Evolutionary conservation across 2,888 invertebrate genomes (phyloP), one percentile per base, ranked within the genome.

Genomic region (Ephialtes manifestator): DNA sequence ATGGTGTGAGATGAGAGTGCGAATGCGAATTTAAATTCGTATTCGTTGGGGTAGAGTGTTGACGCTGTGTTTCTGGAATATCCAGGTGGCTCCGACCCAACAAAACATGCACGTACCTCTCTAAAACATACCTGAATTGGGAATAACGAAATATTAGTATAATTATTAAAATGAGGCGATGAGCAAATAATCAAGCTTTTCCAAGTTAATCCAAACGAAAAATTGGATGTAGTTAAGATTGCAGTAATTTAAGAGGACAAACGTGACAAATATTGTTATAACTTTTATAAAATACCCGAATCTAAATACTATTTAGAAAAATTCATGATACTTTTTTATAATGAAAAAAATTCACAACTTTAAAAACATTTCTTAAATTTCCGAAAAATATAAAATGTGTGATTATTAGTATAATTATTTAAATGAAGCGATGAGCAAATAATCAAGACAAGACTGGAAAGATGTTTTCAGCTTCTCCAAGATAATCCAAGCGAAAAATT

Each of bases 81-180:
- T 96, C 95, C 71, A 98, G 95, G 94, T 98, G 98, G 60, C 97
- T 97, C 84, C 97, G 96, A 0, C 98, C 98, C 79, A 98, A 95
- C 74, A 99, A 94, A 80, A 98, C 97, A 89, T 96, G 96, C 48
- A 99, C 98, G 94, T 99, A 99, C 58, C 98, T 96, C 90, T 98
- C 99, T 88, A 99, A 94, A 55, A 99, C 98, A 94, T 99, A 99
- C 94, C 94, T 94, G 65, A 10, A n/a, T 60, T n/a, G 55, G 55
- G 4, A 15, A 80, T 82, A 77, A 72, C 60, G 76, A 35, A 74
- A 20, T 70, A 55, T 71, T 11, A 31, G 43, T 2, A 55, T 5
- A 7, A 39, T 20, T 39, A 53, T 65, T 70, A 1, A 46, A 58
- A 39, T 53, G 5, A 53, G 5, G 20, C 15, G 35, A 65, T 39